A percentile compares a stretch with the other conserved stretches of the same genome.
phyloP scores from a whole-genome alignment of 2,888 invertebrate genomes.

The Listrodromus nycthemerus region DNA sequence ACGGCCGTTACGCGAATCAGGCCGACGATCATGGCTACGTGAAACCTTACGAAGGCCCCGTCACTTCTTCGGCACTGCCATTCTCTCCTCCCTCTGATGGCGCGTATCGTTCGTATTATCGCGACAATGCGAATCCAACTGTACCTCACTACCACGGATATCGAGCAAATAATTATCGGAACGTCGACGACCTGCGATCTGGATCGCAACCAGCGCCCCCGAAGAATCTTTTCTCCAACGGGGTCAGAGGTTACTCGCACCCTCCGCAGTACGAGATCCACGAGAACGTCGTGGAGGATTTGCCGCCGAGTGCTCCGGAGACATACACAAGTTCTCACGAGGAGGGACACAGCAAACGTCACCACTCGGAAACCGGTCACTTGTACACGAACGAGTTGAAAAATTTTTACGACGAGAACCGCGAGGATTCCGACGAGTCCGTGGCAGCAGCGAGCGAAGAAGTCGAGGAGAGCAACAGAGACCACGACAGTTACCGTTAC shows the following conservation, averaged over 20 bases:
- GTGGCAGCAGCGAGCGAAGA: conserved; percentile 69
- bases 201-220: conserved; percentile 36
- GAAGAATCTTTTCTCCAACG: conserved; percentile 47
- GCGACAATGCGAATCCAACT: conserved; percentile 67
- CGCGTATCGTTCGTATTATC: conserved; percentile 56
- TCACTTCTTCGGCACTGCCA: background rate
- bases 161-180: conserved; percentile 9
- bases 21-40: conserved; percentile 39
- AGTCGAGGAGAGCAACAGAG: conserved; percentile 67
- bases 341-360: conserved; percentile 75
- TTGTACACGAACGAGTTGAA: conserved; percentile 74
- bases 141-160: conserved; percentile 59
- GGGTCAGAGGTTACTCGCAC: conserved; percentile 70
- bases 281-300: conserved; percentile 60
- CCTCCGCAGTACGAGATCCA: conserved; percentile 69
- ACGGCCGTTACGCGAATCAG: conserved; percentile 1
- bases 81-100: background rate
- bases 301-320: conserved; percentile 43
- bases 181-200: conserved; percentile 35
- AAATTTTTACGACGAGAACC: conserved; percentile 78
- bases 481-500: conserved; percentile 67
- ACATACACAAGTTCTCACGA: conserved; percentile 85
- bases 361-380: conserved; percentile 75
- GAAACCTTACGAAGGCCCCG: conserved; percentile 49
- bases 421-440: conserved; percentile 74